Evolutionary conservation across 2,888 invertebrate species (phyloP).

Genomic region (Zaprionus lineosus): DNA sequence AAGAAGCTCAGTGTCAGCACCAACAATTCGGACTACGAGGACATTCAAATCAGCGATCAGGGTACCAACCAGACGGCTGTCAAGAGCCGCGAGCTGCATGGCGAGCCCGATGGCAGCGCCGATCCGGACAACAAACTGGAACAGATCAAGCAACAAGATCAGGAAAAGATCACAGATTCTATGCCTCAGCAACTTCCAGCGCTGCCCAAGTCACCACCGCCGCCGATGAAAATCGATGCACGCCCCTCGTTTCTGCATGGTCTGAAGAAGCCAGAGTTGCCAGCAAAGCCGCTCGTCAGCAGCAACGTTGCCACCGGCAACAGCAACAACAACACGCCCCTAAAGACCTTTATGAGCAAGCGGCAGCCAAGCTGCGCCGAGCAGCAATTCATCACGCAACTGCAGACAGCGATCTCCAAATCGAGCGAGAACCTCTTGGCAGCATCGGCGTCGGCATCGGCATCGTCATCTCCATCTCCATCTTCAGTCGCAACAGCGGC

Average conservation of each 20-base stretch:
- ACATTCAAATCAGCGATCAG: conserved; percentile 81
- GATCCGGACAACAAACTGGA: conserved; percentile 88
- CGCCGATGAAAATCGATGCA: conserved; percentile 82
- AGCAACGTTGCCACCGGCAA: conserved; percentile 27
- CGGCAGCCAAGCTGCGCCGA: conserved; percentile 82
- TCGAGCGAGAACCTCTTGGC: conserved; percentile 73
- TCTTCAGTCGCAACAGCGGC: conserved; percentile 26
- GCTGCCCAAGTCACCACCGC: conserved; percentile 85
- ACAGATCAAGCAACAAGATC: conserved; percentile 85
- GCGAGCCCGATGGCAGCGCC: conserved; percentile 93
- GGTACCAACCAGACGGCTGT: conserved; percentile 77
- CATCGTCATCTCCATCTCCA: no score
- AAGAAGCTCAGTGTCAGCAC: conserved; percentile 81
- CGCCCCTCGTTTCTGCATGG: conserved; percentile 89
- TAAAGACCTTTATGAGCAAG: conserved; percentile 84
- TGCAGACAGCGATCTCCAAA: conserved; percentile 83
- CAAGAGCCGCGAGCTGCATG: conserved; percentile 89
- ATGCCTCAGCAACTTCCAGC: conserved; percentile 84
- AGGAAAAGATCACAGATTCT: conserved; percentile 82
- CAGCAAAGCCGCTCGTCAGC: conserved; percentile 86
- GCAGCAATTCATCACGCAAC: conserved; percentile 84
- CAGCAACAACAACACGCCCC: conserved; percentile 81
- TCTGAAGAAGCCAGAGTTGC: conserved; percentile 87
- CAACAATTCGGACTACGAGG: conserved; percentile 82
- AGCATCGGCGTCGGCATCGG: no score